Conservation (phyloP, 1,140 invertebrate species). For the Nasonia giraulti region DNA sequence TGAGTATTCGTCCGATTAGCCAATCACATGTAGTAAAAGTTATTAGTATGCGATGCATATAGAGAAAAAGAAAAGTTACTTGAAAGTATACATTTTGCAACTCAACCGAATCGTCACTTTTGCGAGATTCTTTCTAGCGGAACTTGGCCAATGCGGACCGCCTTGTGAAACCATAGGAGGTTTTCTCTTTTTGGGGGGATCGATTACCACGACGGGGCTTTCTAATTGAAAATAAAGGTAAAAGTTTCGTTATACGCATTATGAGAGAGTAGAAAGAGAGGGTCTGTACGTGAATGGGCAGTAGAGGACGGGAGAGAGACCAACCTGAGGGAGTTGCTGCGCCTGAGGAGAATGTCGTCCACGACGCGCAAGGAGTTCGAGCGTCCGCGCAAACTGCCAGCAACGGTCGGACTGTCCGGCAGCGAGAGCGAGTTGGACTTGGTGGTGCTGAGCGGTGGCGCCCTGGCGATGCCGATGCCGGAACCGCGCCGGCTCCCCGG, state of each 20-base stretch:
- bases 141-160: neutral
- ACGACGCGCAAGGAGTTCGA: constrained; percentile 90
- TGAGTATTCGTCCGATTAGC: neutral
- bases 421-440: constrained; percentile 92
- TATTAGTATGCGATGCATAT: no score
- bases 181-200: neutral
- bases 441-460: constrained; percentile 85
- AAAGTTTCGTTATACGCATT: neutral
- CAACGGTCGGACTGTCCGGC: constrained; percentile 89
- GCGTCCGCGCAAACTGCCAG: constrained; percentile 83
- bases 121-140: neutral
- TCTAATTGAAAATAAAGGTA: neutral
- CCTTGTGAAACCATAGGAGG: neutral
- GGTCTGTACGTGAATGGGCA: neutral
- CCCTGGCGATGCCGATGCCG: constrained; percentile 79
- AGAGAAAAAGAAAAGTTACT: neutral
- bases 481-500: constrained; percentile 77
- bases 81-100: neutral
- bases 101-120: neutral
- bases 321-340: constrained; percentile 84
- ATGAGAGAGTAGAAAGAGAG: neutral
- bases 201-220: neutral
- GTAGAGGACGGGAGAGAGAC: neutral
- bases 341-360: constrained; percentile 87
- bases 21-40: no score